phyloP scores from a whole-genome alignment of 2,113 vertebrate genomes.

The Grus americana region DNA sequence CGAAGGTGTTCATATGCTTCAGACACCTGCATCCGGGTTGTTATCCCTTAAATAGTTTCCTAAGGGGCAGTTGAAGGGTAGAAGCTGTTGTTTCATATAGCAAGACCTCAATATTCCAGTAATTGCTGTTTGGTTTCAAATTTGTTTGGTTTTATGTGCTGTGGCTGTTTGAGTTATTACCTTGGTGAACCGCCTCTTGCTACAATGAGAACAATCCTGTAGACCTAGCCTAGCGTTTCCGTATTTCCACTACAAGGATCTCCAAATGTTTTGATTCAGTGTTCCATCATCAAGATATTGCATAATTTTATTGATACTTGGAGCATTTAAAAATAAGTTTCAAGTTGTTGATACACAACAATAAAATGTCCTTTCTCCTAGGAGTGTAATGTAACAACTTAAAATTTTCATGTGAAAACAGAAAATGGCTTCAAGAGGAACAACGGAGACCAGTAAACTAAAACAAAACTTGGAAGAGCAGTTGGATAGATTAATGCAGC shows the following conservation, averaged over 20 bases:
- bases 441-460: conserved; percentile 91
- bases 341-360: not conserved
- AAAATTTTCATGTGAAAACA: conserved; percentile 37
- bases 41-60: accelerated
- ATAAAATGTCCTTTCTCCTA: not conserved
- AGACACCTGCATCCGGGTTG: accelerated
- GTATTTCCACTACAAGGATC: not conserved
- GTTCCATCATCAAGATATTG: accelerated
- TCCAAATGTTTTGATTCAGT: not conserved
- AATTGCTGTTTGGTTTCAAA: not conserved
- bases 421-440: conserved; percentile 94
- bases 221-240: not conserved
- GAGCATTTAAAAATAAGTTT: not conserved
- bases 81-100: accelerated
- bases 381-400: conserved; percentile 33
- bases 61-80: accelerated
- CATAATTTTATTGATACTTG: not conserved
- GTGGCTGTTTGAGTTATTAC: not conserved
- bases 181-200: not conserved
- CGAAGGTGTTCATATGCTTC: accelerated
- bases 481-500: conserved; percentile 95
- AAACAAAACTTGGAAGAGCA: conserved; percentile 98
- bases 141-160: accelerated
- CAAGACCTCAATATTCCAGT: not conserved
- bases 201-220: too few species aligned